Evolutionary conservation across 1,140 invertebrate species (phyloP), one percentile per base, ranked within the genome.

Genomic region (Temnothorax nylanderi): DNA sequence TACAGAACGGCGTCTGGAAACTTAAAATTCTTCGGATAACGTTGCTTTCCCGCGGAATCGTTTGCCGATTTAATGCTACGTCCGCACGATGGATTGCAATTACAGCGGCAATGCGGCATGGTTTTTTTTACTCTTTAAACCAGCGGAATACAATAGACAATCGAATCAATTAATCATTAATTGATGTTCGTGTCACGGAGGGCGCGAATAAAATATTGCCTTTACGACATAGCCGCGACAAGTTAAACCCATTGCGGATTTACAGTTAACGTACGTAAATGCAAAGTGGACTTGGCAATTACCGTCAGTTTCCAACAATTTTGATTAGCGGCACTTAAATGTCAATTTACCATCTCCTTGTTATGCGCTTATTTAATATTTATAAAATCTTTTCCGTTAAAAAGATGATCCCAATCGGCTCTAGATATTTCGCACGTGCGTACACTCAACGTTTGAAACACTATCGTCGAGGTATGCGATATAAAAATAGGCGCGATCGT

Each of bases 161-260:
- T 16, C n/a, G 21, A 76, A 44, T 58, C 34, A 44, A 60, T 76
- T 76, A 76, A 76, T 60, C 74, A 76, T 44, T 60, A 76, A 76
- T 76, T 76, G 37, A 16, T 44, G n/a, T 18, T 37, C n/a, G 54
- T 21, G 37, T 75, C 18, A 32, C 6, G 21, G 21, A 44, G 65
- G 41, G 72, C 34, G 51, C 74, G 74, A 76, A 58, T 60, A 44
- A 76, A 60, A 60, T 32, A 76, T 44, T 13, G 8, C 37, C 34
- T 56, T 37, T 75, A 41, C 54, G n/a, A n/a, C 18, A 41, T 8
- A 41, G 3, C 64, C 11, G 7, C 37, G 16, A 41, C 32, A 41
- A 75, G 34, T 21, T 54, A 58, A 56, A 34, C 1, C 21, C n/a
- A 37, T 41, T 41, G 54, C n/a, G 37, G 21, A 8, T 60, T 62